Base-by-base conservation (phyloP, 2,888 invertebrate genomes). In the Lasioglossum marginatum region DNA sequence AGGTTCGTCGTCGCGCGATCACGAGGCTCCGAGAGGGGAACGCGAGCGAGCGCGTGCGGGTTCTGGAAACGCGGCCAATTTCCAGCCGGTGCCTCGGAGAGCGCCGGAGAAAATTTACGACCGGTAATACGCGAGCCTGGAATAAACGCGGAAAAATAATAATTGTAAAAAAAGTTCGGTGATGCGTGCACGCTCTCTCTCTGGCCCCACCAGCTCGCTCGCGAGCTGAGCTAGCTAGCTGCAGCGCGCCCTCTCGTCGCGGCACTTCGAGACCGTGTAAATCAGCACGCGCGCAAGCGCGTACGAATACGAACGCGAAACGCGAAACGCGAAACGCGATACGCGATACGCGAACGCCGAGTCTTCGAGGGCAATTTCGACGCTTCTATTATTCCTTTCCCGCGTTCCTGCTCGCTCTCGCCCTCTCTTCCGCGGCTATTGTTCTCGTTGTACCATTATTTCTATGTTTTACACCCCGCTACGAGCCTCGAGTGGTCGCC, bases 91-190 rank as follows among this genome's bases (percentile, higher is more conserved):
- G 34, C 10, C 37, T 16, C 34, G 45, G n/a, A n/a, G 57, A n/a
- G 57, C n/a, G n/a, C n/a, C 27, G 12, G 19, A 19, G 63, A 10
- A 79, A 81, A 92, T 93, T 93, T 93, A 93, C 93, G 93, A 92
- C 89, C 92, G 84, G 89, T 90, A 89, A 91, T 91, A 90, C 88
- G 88, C 83, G 87, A 14, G 43, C 89, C 89, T 75, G 79, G 78
- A 89, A 92, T 92, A 92, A 92, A 92, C 92, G 91, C 90, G 91
- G 89, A 91, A 92, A 92, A 93, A 93, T 93, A 93, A 93, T 93
- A 92, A 93, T 92, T 92, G 89, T 91, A 92, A 92, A 92, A 45
- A 77, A 92, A 90, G 88, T 87, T 87, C 74, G 83, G 76, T 72
- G 88, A 90, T 78, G 83, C 74, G 77, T 73, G 68, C 19, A 37